phyloP scores from a whole-genome alignment of 2,888 invertebrate genomes.

The Phortica okadai region DNA sequence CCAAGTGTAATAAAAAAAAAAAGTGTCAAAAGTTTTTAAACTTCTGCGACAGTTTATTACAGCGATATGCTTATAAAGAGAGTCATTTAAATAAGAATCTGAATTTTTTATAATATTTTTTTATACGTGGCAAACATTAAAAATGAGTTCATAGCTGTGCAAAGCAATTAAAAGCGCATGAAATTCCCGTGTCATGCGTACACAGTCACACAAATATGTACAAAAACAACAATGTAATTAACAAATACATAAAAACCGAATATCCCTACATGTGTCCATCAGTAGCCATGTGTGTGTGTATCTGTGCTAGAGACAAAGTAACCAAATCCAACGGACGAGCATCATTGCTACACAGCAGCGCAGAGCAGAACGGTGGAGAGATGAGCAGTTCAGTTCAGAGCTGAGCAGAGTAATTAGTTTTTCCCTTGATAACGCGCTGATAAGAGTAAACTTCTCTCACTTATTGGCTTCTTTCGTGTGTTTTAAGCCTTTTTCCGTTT shows the following conservation, averaged over 20 bases:
- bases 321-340: conserved; percentile 44
- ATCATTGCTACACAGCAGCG: conserved; percentile 58
- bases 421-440: conserved; percentile 69
- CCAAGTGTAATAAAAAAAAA: neutral
- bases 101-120: neutral
- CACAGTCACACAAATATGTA: conserved; percentile 45
- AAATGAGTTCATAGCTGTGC: conserved; percentile 43
- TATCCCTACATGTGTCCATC: neutral
- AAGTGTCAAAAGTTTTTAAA: neutral
- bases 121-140: neutral
- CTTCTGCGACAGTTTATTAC: neutral
- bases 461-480: conserved; percentile 50
- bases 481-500: conserved; percentile 66
- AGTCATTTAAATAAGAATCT: neutral
- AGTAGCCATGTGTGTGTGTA: conserved; percentile 6
- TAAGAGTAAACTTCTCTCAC: conserved; percentile 54
- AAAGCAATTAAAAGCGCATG: conserved; percentile 51
- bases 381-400: too few species aligned
- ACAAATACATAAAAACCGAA: conserved; percentile 57
- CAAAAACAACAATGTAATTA: conserved; percentile 59
- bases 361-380: too few species aligned
- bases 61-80: neutral
- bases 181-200: conserved; percentile 48
- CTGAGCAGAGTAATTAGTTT: conserved; percentile 72
- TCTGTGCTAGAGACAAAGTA: conserved; percentile 50